phyloP scores from a whole-genome alignment of 2,797 vertebrate genomes.

The Vireo griseus region DNA sequence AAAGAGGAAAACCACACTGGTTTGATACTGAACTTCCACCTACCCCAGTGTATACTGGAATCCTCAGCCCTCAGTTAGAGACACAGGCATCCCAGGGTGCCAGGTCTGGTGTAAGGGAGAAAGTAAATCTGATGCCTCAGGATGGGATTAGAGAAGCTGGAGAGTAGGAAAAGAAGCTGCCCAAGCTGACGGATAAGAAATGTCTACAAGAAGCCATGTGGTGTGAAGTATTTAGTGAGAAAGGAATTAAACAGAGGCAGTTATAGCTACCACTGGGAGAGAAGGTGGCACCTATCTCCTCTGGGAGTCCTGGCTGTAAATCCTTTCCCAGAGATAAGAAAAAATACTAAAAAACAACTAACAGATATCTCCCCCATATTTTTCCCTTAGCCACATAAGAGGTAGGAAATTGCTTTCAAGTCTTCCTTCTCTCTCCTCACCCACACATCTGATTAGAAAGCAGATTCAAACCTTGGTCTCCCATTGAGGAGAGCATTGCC shows the following conservation, averaged over 20 bases:
- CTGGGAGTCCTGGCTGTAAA: not conserved
- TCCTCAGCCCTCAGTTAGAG: not conserved
- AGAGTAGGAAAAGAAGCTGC: not conserved
- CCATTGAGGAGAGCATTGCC: not conserved
- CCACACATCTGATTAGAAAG: slow-evolving; percentile 31
- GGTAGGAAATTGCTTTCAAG: slow-evolving; percentile 47
- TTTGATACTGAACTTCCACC: not conserved
- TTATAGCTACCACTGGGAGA: not conserved
- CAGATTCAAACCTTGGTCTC: not conserved
- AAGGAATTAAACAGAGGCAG: slow-evolving; percentile 3
- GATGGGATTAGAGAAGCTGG: slow-evolving; percentile 1
- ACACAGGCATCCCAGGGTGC: not conserved
- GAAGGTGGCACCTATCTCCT: not conserved
- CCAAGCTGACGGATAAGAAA: not conserved
- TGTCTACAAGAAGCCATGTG: not conserved
- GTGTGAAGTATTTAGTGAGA: not conserved
- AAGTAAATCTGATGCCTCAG: not conserved
- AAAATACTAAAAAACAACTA: not conserved
- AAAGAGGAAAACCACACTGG: not conserved
- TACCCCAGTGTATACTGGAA: not conserved
- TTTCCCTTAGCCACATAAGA: slow-evolving; percentile 40
- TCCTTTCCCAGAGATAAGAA: slow-evolving; percentile 20
- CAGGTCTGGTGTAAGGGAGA: not conserved
- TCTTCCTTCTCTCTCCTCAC: not conserved
- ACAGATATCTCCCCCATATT: not conserved